These are phyloP conservation scores for Parascotia fuliginaria DNA, from an alignment of 2,888 invertebrate species.

Conservation along the genomic window DNA sequence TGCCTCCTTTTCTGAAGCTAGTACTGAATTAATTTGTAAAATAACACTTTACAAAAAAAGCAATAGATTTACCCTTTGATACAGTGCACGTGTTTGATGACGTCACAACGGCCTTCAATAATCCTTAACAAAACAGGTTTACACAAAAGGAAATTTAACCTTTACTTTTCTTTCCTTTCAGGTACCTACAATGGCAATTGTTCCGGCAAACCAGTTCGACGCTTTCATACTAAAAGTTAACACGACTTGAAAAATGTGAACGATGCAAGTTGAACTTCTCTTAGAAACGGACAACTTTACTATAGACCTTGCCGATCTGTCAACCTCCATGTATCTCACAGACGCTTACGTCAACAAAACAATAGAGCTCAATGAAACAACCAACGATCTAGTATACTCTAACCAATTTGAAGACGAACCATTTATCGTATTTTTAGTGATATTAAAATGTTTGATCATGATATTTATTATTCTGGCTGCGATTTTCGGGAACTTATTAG, in stretches of 20 bases:
- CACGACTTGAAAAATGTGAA: slow-evolving; percentile 65
- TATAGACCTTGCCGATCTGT: slow-evolving; percentile 68
- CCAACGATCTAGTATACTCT: slow-evolving; percentile 67
- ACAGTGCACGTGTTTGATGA: slow-evolving; percentile 32
- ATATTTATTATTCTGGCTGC: slow-evolving; percentile 95
- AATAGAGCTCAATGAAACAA: slow-evolving; percentile 67
- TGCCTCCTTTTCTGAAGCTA: too few relatives aligned
- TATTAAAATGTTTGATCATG: slow-evolving; percentile 93
- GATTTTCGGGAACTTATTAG: slow-evolving; percentile 95
- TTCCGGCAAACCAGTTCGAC: slow-evolving; percentile 20
- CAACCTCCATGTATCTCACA: slow-evolving; percentile 80
- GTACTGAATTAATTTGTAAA: too few relatives aligned
- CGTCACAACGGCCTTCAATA: slow-evolving; percentile 21
- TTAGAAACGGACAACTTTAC: slow-evolving; percentile 67
- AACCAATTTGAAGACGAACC: slow-evolving; percentile 73
- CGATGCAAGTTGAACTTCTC: slow-evolving; percentile 70
- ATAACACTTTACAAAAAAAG: too few relatives aligned
- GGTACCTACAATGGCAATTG: slow-evolving; percentile 44
- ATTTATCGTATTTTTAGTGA: slow-evolving; percentile 86
- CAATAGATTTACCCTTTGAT: too few relatives aligned
- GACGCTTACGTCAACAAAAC: slow-evolving; percentile 69
- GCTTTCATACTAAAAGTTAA: slow-evolving; percentile 58
- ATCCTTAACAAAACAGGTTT: slow-evolving; percentile 14
- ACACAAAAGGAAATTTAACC: slow-evolving; percentile 31
- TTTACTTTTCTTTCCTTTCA: slow-evolving; percentile 42